Evolutionary conservation across 1,140 invertebrate genomes (phyloP).

Genomic region (Papilio helenus): DNA sequence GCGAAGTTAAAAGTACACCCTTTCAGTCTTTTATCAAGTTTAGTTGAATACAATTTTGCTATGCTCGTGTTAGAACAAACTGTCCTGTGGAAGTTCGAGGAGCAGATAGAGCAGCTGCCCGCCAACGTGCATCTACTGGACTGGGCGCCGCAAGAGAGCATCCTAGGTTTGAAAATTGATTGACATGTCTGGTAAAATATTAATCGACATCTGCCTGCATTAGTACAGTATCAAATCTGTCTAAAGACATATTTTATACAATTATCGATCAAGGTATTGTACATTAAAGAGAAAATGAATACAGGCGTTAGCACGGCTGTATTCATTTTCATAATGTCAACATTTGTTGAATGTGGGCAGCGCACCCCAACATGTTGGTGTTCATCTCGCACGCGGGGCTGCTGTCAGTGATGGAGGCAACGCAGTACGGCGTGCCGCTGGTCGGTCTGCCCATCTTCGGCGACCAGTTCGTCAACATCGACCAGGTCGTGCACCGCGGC

Average conservation of each 20-base stretch:
- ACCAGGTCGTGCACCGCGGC: constrained; percentile 44
- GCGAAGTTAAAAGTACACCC: too few species aligned
- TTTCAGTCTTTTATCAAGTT: too few species aligned
- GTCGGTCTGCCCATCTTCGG: constrained; percentile 86
- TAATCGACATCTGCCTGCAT: too few species aligned
- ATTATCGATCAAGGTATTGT: too few species aligned
- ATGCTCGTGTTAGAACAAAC: too few species aligned
- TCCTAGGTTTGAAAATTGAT: constrained; percentile 61
- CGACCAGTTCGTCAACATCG: constrained; percentile 83
- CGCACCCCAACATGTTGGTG: constrained; percentile 84
- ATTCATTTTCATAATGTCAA: constrained; percentile 58
- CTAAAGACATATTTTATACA: too few species aligned
- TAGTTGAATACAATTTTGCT: too few species aligned
- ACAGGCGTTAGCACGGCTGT: too few species aligned
- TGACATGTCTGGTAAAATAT: too few species aligned
- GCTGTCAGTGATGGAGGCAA: constrained; percentile 85
- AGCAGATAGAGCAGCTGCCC: constrained; percentile 48
- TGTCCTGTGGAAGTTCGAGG: constrained; percentile 58
- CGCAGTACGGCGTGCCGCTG: constrained; percentile 86
- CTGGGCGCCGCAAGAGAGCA: constrained; percentile 50
- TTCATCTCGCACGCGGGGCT: constrained; percentile 88
- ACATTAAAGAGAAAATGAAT: too few species aligned
- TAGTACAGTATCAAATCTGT: too few species aligned
- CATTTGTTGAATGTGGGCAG: constrained; percentile 75
- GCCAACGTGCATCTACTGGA: constrained; percentile 54